Conservation (phyloP, 2,113 vertebrate species). For the Psophia crepitans region DNA sequence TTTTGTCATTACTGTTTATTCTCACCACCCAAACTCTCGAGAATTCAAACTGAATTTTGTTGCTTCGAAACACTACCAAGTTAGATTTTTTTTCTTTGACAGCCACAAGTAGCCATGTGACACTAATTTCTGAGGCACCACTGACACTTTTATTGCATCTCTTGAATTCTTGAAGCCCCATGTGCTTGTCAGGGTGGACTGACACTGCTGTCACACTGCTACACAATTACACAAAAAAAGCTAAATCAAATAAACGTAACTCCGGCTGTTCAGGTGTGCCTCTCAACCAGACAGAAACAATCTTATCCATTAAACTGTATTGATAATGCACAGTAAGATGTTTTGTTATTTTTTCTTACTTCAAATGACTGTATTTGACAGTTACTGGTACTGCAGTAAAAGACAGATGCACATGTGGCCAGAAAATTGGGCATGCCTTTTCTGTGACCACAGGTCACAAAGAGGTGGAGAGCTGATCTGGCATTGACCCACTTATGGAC, state of each 20-base stretch:
- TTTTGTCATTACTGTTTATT: neutral
- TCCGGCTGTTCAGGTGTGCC: neutral
- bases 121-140: neutral
- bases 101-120: neutral
- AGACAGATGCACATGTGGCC: neutral
- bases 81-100: neutral
- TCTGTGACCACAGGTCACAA: neutral
- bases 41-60: neutral
- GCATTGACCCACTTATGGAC: slow-evolving; percentile 21
- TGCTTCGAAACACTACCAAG: neutral
- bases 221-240: neutral
- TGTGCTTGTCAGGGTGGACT: neutral
- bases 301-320: neutral
- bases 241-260: slow-evolving; percentile 1
- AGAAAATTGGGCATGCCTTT: neutral
- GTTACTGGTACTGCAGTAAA: neutral
- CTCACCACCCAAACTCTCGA: neutral
- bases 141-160: neutral
- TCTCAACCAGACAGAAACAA: slow-evolving; percentile 17
- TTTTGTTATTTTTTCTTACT: neutral
- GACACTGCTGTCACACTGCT: neutral
- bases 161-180: neutral
- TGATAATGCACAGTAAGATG: neutral
- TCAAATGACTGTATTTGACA: neutral
- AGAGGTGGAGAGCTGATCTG: neutral